A percentile compares a stretch with the other conserved stretches of the same genome.
Conservation (phyloP, 2,797 vertebrate species). For the Carcharodon carcharias region DNA sequence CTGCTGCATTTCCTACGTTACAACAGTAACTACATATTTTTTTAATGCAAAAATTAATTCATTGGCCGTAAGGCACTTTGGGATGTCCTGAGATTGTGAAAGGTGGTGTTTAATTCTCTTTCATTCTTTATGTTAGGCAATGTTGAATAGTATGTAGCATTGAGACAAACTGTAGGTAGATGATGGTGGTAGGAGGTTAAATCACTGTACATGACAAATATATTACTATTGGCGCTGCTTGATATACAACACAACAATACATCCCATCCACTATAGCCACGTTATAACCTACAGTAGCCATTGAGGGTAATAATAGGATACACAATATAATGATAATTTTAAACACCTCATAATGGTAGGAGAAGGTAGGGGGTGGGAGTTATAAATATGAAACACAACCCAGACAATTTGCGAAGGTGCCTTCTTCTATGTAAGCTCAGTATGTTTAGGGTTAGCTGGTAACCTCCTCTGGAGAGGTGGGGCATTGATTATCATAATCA, state of each 20-base stretch:
- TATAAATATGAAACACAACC: neutral
- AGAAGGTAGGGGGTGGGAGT: too few species aligned
- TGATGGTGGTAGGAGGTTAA: neutral
- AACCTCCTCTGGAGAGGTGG: neutral
- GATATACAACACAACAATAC: neutral
- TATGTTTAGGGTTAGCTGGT: neutral
- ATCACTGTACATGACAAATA: neutral
- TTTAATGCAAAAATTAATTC: neutral
- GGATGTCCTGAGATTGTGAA: too few species aligned
- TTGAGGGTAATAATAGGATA: too few species aligned
- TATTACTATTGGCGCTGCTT: neutral
- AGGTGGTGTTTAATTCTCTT: neutral
- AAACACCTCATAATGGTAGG: too few species aligned
- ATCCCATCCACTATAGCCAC: too few species aligned
- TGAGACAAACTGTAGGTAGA: neutral
- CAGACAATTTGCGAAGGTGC: neutral
- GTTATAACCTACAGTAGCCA: too few species aligned
- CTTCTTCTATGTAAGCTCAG: neutral
- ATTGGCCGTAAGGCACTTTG: neutral
- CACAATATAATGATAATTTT: too few species aligned
- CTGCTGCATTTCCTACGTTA: neutral
- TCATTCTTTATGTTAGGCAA: neutral
- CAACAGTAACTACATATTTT: neutral
- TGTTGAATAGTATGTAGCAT: neutral
- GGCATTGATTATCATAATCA: neutral